These are phyloP conservation scores for Hemiscyllium ocellatum DNA, from an alignment of 2,113 vertebrate species.

Conservation along the genomic window DNA sequence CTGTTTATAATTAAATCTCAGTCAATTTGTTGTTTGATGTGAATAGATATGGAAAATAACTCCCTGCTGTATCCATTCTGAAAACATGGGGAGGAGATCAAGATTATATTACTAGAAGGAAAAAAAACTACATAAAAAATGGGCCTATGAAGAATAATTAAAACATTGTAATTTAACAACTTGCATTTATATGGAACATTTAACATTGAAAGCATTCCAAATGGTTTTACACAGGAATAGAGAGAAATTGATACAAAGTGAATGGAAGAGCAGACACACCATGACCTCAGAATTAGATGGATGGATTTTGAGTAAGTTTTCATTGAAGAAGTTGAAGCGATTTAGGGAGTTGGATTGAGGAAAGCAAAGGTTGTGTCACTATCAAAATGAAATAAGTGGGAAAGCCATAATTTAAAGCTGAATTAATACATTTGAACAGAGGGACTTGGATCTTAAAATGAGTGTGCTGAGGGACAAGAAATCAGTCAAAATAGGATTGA, in stretches of 20 bases:
- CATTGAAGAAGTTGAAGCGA: background rate
- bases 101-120: background rate
- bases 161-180: background rate
- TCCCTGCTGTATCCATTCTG: background rate
- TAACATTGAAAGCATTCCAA: background rate
- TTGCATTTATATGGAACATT: background rate
- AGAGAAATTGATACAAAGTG: background rate
- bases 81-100: background rate
- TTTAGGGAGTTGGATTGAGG: background rate
- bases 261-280: background rate
- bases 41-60: background rate
- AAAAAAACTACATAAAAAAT: background rate
- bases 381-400: background rate
- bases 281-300: background rate
- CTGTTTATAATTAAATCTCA: background rate
- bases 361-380: background rate
- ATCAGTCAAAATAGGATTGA: background rate
- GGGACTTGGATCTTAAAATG: background rate
- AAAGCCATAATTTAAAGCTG: background rate
- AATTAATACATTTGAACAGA: background rate
- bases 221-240: background rate
- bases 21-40: background rate
- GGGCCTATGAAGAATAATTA: background rate
- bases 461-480: background rate
- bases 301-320: background rate